Evolutionary conservation across 2,888 invertebrate species (phyloP).

Genomic region (Zeuzera pyrina): DNA sequence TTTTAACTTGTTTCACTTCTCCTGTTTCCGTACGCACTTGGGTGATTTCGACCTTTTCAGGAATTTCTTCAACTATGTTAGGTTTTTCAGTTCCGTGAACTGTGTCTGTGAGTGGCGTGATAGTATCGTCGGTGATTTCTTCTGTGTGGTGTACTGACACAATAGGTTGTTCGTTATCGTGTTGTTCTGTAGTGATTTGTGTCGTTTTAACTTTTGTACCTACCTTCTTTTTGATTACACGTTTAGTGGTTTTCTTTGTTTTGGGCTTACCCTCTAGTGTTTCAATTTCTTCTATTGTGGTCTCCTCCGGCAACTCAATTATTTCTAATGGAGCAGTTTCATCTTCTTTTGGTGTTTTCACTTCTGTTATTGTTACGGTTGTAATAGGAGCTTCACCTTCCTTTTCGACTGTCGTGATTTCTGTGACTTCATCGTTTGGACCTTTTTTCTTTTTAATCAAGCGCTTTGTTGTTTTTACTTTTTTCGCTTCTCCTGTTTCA

Average conservation of each 20-base stretch:
- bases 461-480: constrained; percentile 18
- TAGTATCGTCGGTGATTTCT: constrained; percentile 20
- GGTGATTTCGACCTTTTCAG: constrained; percentile 4
- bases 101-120: constrained; percentile 8
- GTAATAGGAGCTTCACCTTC: constrained; percentile 40
- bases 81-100: neutral
- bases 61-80: constrained; percentile 3
- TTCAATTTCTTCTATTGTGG: constrained; percentile 23
- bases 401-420: constrained; percentile 53
- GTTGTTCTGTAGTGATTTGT: constrained; percentile 40
- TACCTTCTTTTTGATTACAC: constrained; percentile 25
- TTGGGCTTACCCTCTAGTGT: constrained; percentile 25
- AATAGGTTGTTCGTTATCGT: constrained; percentile 49
- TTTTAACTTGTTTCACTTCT: constrained; percentile 23
- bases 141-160: constrained; percentile 37
- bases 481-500: constrained; percentile 13
- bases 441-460: constrained; percentile 51
- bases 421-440: constrained; percentile 51
- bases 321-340: constrained; percentile 13
- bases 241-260: constrained; percentile 26
- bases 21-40: constrained; percentile 5
- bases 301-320: constrained; percentile 38
- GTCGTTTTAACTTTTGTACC: constrained; percentile 34
- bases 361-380: constrained; percentile 32
- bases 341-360: constrained; percentile 29